A percentile compares a stretch with the other conserved stretches of the same genome.
These are phyloP conservation scores for Antrozous pallidus DNA, from an alignment of 2,797 vertebrate species.

Conservation along the genomic window DNA sequence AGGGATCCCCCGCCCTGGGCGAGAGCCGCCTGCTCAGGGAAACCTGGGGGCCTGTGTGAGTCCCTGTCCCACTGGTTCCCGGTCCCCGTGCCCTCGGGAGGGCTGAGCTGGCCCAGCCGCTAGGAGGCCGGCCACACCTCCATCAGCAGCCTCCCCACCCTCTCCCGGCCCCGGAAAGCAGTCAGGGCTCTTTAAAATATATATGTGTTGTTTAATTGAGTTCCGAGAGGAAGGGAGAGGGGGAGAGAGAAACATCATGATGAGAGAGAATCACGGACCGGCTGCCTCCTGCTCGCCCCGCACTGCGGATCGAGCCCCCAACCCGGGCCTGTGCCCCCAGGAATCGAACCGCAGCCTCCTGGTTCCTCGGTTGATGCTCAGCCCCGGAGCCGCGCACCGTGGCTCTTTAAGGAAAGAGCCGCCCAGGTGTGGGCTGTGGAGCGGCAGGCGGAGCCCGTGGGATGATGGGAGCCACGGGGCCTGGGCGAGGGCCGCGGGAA, in stretches of 20 bases:
- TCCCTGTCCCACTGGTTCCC: not conserved
- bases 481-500: too few species aligned
- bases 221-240: not conserved
- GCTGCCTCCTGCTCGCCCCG: too few species aligned
- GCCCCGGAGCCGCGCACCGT: rapidly evolving
- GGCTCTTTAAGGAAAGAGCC: too few species aligned
- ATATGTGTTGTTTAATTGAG: not conserved
- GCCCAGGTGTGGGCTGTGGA: too few species aligned
- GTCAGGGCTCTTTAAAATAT: not conserved
- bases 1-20: not conserved
- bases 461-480: too few species aligned
- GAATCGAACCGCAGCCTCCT: too few species aligned
- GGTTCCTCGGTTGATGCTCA: too few species aligned
- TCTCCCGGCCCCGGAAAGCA: not conserved
- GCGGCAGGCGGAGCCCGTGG: too few species aligned
- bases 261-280: too few species aligned
- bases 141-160: not conserved
- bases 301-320: too few species aligned
- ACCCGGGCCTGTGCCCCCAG: too few species aligned
- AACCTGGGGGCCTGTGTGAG: not conserved
- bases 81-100: rapidly evolving
- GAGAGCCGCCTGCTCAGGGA: not conserved
- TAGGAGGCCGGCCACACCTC: not conserved
- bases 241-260: too few species aligned
- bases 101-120: not conserved